A percentile compares a stretch with the other conserved stretches of the same genome.
Conservation (phyloP, 2,797 vertebrate species). For the Macropodus opercularis region DNA sequence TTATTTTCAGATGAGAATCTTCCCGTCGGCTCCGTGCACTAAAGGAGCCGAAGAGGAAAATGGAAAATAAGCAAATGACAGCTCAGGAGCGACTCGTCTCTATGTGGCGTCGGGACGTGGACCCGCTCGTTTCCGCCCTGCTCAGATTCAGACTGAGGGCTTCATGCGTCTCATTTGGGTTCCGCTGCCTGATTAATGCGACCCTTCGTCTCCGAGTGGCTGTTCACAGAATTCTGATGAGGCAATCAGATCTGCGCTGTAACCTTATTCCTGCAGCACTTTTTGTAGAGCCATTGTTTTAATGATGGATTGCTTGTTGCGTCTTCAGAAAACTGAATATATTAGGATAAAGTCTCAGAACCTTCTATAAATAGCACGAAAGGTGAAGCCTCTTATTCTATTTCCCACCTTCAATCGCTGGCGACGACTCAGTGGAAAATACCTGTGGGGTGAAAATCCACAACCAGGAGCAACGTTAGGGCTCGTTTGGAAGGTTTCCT, state of each 20-base stretch:
- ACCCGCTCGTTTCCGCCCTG: no score
- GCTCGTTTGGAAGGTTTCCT: no score
- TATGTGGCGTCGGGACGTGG: no score
- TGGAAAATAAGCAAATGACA: no score
- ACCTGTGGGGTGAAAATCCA: no score
- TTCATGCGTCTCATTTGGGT: conserved; percentile 37
- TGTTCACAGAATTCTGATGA: conserved; percentile 60
- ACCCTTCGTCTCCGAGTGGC: conserved; percentile 28
- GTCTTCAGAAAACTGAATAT: conserved; percentile 40
- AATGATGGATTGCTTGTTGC: conserved; percentile 61
- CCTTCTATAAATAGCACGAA: conserved; percentile 17
- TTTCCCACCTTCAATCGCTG: no score
- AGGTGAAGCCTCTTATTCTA: no score
- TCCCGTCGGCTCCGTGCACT: conserved; percentile 13
- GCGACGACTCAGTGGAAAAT: no score
- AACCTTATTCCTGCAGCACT: conserved; percentile 38
- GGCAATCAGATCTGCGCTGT: conserved; percentile 54
- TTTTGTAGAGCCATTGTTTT: conserved; percentile 55
- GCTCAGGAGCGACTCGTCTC: no score
- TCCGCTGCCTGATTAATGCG: conserved; percentile 63
- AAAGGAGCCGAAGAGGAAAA: conserved; percentile 15
- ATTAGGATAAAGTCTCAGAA: conserved; percentile 17
- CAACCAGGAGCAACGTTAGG: no score
- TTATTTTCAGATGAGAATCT: conserved; percentile 25
- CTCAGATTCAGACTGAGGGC: conserved; percentile 18